A percentile compares a stretch with the other conserved stretches of the same genome.
Conservation (phyloP, 2,797 vertebrate genomes). For the Hybognathus amarus region DNA sequence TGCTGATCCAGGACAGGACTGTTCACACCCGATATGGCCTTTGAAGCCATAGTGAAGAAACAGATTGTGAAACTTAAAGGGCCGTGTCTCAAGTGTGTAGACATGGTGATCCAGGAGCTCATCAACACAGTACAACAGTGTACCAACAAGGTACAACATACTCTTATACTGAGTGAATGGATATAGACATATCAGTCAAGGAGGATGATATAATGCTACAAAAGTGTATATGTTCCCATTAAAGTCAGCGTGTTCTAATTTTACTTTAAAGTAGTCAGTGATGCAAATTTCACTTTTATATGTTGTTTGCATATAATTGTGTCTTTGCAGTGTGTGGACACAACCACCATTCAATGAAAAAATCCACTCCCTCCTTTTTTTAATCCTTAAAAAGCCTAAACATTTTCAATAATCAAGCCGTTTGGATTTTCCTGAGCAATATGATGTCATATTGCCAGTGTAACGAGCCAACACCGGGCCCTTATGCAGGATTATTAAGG, state of each 20-base stretch:
- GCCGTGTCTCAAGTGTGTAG: slow-evolving; percentile 89
- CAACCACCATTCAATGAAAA: too few species aligned
- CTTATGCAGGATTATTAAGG: too few species aligned
- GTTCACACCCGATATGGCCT: slow-evolving; percentile 93
- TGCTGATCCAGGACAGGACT: slow-evolving; percentile 76
- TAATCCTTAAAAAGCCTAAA: too few species aligned
- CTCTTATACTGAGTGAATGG: neutral
- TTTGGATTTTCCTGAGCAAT: too few species aligned
- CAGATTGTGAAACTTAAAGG: slow-evolving; percentile 87
- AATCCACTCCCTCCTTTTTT: too few species aligned
- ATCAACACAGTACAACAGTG: slow-evolving; percentile 89
- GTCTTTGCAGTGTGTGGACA: too few species aligned
- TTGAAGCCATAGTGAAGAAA: slow-evolving; percentile 94
- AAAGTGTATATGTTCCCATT: neutral
- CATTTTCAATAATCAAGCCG: too few species aligned
- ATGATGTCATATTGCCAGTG: too few species aligned
- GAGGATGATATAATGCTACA: neutral
- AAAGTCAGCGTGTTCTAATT: neutral
- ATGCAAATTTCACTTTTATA: too few species aligned
- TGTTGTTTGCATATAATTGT: too few species aligned
- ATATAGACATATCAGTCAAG: neutral
- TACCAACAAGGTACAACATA: slow-evolving; percentile 82
- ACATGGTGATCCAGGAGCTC: slow-evolving; percentile 90
- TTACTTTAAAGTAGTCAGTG: too few species aligned
- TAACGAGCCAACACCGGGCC: too few species aligned